Percentiles rank a stretch among this genome's conserved stretches.
These are phyloP conservation scores for Penaeus vannamei DNA, from an alignment of 1,140 invertebrate species.

Conservation along the genomic window DNA sequence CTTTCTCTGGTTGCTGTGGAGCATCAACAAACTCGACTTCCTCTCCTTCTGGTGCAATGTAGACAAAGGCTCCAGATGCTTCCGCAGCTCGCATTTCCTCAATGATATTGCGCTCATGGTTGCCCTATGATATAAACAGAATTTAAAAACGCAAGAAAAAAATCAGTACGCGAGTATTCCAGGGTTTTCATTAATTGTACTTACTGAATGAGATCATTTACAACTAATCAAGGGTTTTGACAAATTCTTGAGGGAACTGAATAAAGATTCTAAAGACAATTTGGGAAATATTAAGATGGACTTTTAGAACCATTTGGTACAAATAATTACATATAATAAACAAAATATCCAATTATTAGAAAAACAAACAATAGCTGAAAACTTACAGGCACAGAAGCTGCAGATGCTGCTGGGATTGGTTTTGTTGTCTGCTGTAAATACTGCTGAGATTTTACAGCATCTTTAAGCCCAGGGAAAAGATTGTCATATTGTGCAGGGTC, in stretches of 20 bases:
- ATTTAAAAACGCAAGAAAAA: background rate
- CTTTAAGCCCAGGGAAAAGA: slow-evolving; percentile 89
- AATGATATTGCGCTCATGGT: slow-evolving; percentile 81
- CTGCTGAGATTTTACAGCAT: slow-evolving; percentile 84
- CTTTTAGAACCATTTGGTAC: background rate
- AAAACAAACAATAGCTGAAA: slow-evolving; percentile 67
- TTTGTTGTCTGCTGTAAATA: slow-evolving; percentile 73
- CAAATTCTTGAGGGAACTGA: too few species aligned
- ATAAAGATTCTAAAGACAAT: too few species aligned
- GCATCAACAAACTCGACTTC: slow-evolving; percentile 64
- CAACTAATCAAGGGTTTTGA: too few species aligned
- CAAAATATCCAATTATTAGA: slow-evolving; percentile 16
- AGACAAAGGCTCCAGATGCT: slow-evolving; percentile 74
- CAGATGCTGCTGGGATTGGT: slow-evolving; percentile 65
- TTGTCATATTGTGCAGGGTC: slow-evolving; percentile 97
- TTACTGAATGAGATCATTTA: too few species aligned
- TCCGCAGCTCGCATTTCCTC: slow-evolving; percentile 81
- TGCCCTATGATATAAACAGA: slow-evolving; percentile 74
- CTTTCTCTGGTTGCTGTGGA: slow-evolving; percentile 38
- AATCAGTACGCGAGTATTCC: background rate
- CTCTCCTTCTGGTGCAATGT: slow-evolving; percentile 56
- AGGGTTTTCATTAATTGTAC: too few species aligned
- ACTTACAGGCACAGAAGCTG: slow-evolving; percentile 71
- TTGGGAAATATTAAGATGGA: too few species aligned
- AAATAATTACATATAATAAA: slow-evolving; percentile 38